Evolutionary conservation across 1,140 invertebrate genomes (phyloP).

Genomic region (Drosophila micromelanica): DNA sequence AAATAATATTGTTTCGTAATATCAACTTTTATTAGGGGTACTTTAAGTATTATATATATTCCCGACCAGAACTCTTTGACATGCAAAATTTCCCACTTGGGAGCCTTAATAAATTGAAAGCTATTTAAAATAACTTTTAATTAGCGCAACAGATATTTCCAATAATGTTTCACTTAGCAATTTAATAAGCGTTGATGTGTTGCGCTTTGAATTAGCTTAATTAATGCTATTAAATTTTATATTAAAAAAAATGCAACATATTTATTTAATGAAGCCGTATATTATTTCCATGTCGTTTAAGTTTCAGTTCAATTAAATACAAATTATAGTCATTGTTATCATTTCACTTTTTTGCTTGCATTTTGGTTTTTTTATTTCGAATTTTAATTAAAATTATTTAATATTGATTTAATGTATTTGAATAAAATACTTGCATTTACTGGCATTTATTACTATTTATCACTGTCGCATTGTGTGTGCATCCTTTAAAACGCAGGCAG

Average conservation of each 20-base stretch:
- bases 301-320: slow-evolving; percentile 51
- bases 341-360: slow-evolving; percentile 9
- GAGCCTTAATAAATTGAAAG: not conserved
- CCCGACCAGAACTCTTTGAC: not conserved
- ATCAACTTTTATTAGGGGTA: not conserved
- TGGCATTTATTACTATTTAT: slow-evolving; percentile 51
- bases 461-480: slow-evolving; percentile 19
- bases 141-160: not conserved
- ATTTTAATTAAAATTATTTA: slow-evolving; percentile 72
- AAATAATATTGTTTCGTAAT: not conserved
- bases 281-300: slow-evolving; percentile 47
- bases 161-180: slow-evolving; percentile 7
- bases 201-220: slow-evolving; percentile 37
- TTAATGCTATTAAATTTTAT: slow-evolving; percentile 44
- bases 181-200: slow-evolving; percentile 6
- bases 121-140: slow-evolving; percentile 8
- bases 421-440: slow-evolving; percentile 49
- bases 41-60: too few species aligned
- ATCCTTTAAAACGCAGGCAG: slow-evolving; percentile 6
- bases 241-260: slow-evolving; percentile 32
- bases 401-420: slow-evolving; percentile 76
- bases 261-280: slow-evolving; percentile 33
- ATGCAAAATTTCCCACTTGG: not conserved
- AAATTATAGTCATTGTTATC: slow-evolving; percentile 65
- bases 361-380: slow-evolving; percentile 29